These are phyloP conservation scores for Gryllus longicercus DNA, from an alignment of 2,888 invertebrate species.

Conservation along the genomic window DNA sequence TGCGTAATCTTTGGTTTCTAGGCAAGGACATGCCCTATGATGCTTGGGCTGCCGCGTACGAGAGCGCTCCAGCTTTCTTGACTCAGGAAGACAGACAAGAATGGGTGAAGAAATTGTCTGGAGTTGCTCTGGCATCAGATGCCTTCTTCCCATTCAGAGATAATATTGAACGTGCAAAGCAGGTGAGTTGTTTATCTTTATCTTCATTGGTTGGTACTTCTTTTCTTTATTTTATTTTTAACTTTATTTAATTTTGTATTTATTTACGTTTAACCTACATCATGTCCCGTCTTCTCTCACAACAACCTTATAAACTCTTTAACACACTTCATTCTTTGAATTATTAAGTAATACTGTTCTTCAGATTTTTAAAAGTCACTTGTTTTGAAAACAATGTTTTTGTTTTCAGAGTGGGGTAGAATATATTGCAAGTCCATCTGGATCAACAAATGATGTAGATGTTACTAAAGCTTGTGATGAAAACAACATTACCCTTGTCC, in stretches of 20 bases:
- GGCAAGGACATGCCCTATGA: conserved; percentile 76
- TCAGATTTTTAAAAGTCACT: background rate
- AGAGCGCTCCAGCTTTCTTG: conserved; percentile 66
- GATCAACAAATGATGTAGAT: conserved; percentile 88
- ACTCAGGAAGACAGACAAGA: conserved; percentile 62
- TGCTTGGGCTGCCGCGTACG: conserved; percentile 72
- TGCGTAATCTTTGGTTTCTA: conserved; percentile 40
- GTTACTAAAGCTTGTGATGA: conserved; percentile 91
- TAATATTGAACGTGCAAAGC: conserved; percentile 86
- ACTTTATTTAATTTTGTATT: too few relatives aligned
- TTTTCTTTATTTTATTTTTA: too few relatives aligned
- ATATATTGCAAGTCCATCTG: conserved; percentile 89
- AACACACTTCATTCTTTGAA: too few relatives aligned
- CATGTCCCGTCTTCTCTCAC: too few relatives aligned
- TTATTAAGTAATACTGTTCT: background rate
- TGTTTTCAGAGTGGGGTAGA: conserved; percentile 82
- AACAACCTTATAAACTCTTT: too few relatives aligned
- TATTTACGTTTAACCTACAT: too few relatives aligned
- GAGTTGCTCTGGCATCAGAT: conserved; percentile 87
- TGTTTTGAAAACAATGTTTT: conserved; percentile 22
- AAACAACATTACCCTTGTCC: conserved; percentile 79
- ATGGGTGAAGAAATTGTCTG: conserved; percentile 68
- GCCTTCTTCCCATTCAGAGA: conserved; percentile 99
- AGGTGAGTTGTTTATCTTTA: conserved; percentile 56
- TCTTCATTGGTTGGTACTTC: too few relatives aligned